Evolutionary conservation across 2,888 invertebrate genomes (phyloP), one percentile per base, ranked within the genome.

Genomic region (Dermolepida albohirtum): DNA sequence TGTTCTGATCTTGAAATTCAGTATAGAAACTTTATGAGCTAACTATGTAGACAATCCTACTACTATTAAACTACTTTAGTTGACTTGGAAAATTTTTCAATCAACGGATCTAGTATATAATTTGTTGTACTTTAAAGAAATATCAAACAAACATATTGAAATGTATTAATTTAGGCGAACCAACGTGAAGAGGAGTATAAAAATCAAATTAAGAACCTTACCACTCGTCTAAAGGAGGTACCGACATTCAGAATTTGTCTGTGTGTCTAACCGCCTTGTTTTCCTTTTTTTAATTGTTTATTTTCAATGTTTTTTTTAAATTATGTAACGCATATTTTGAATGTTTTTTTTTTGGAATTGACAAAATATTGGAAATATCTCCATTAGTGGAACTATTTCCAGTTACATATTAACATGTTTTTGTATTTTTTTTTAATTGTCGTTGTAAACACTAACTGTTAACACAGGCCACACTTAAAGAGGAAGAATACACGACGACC

Each of bases 171-270:
- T 75, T 87, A 98, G 97, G 97, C 98, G 88, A 96, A 97, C 90
- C 97, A 97, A 90, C 95, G 97, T 83, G 98, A 98, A 88, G 97
- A 98, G 89, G 96, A 97, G 86, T 98, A 97, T 93, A 97, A 98
- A 91, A 95, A 96, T 87, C 97, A 97, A 91, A 97, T 98, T 92
- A 97, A 98, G 93, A 96, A 94, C 86, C 91, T 97, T 86, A 96
- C 95, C 87, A 94, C 95, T 87, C 95, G 97, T 88, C 95, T 98
- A 90, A 98, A 98, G 95, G 97, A 97, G 97, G 97, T 98, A 92
- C 86, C 76, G 70, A 71, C 69, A 63, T 64, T 22, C 39, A 63
- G 68, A 17, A 71, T 69, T 63, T 54, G 62, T 67, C 68, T 55
- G 57, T 51, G 54, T 66, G 68, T 68, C 49, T 69, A 67, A 71